These are phyloP conservation scores for Morpho achilles DNA, from an alignment of 2,888 invertebrate species.

Conservation along the genomic window DNA sequence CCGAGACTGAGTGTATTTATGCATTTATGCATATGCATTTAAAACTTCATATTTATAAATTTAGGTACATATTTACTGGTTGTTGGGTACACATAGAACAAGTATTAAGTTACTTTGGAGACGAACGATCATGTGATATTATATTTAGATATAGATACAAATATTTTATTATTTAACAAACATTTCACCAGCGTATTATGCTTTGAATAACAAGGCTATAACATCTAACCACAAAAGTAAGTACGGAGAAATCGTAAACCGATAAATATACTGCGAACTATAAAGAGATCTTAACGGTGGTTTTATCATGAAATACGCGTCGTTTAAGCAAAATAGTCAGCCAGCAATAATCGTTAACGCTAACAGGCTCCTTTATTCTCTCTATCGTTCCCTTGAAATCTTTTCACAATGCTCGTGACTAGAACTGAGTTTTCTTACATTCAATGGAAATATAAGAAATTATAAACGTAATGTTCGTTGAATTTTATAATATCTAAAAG, in stretches of 20 bases:
- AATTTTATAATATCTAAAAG: no score
- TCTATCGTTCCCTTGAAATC: conserved; percentile 40
- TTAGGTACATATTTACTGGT: no score
- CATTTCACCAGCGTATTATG: background rate
- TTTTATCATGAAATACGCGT: conserved; percentile 54
- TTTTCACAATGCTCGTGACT: conserved; percentile 34
- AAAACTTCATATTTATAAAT: no score
- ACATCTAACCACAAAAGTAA: background rate
- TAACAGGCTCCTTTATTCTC: conserved; percentile 55
- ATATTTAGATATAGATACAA: no score
- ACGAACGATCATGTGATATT: no score
- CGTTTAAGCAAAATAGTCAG: conserved; percentile 54
- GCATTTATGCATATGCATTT: no score
- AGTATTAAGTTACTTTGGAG: no score
- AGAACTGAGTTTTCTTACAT: background rate
- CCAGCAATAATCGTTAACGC: conserved; percentile 62
- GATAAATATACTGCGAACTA: conserved; percentile 25
- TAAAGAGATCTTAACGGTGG: conserved; percentile 38
- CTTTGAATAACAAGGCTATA: no score
- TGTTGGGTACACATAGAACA: no score
- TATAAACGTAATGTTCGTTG: no score
- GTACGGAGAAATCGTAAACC: conserved; percentile 12
- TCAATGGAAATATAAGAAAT: no score
- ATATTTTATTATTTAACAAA: background rate
- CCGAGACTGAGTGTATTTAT: no score